Percentiles rank a stretch among this genome's conserved stretches.
Evolutionary conservation across 2,888 invertebrate genomes (phyloP).

Genomic region (Embidobia sp.): DNA sequence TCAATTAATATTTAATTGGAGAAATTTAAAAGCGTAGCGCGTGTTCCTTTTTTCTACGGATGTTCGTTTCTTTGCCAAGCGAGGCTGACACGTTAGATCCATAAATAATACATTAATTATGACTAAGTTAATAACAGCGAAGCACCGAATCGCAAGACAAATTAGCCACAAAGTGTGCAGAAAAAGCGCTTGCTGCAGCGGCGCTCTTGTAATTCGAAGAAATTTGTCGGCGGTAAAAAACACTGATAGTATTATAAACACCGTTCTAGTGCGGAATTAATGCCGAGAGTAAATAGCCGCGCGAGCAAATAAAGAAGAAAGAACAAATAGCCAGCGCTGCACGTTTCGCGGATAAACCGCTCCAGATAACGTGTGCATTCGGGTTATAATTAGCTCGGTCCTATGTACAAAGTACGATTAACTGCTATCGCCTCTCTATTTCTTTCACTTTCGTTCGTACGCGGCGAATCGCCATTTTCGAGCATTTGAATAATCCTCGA

Average conservation of each 20-base stretch:
- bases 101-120: no score
- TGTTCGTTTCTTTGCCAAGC: no score
- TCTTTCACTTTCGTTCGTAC: constrained; percentile 38
- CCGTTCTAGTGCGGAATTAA: constrained; percentile 33
- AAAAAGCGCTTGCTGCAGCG: constrained; percentile 4
- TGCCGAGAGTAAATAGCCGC: constrained; percentile 48
- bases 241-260: constrained; percentile 51
- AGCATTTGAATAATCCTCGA: constrained; percentile 46
- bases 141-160: neutral
- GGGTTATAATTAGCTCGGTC: constrained; percentile 53
- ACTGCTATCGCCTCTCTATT: constrained; percentile 55
- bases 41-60: no score
- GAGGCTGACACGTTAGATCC: no score
- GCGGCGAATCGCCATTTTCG: constrained; percentile 27
- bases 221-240: constrained; percentile 44
- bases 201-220: constrained; percentile 41
- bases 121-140: constrained; percentile 2
- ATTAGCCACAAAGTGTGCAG: constrained; percentile 1
- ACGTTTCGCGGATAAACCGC: constrained; percentile 54
- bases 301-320: constrained; percentile 51
- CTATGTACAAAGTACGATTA: constrained; percentile 52
- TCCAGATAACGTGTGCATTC: constrained; percentile 51
- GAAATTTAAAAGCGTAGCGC: no score
- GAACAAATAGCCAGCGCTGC: constrained; percentile 52
- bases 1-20: no score